These are phyloP conservation scores for Eira barbara DNA, from an alignment of 2,113 vertebrate genomes.

Conservation along the genomic window DNA sequence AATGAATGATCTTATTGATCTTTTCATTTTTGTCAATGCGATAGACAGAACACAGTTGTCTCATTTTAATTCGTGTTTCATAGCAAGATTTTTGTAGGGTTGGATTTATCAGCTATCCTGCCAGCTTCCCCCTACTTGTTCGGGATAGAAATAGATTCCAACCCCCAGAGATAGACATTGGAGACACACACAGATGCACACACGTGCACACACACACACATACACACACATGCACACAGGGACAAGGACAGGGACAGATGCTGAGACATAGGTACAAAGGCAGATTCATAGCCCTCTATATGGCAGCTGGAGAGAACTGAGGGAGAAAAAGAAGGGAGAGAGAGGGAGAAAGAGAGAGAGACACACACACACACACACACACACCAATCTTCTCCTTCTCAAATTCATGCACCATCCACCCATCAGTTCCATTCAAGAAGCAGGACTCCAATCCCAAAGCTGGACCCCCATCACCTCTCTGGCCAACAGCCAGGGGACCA, in stretches of 20 bases:
- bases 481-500: not conserved
- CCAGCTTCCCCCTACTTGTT: not conserved
- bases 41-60: not conserved
- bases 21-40: not conserved
- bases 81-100: not conserved
- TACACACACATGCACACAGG: accelerated
- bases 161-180: not conserved
- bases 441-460: not conserved
- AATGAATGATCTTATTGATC: not conserved
- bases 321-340: no score
- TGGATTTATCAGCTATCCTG: not conserved
- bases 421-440: not conserved
- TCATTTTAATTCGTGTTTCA: not conserved
- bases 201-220: not conserved
- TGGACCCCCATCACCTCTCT: not conserved
- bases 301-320: no score
- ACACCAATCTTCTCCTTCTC: not conserved
- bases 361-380: no score
- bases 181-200: not conserved
- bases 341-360: accelerated
- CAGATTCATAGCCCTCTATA: not conserved
- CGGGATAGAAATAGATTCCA: not conserved
- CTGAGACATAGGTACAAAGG: not conserved
- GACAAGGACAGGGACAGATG: accelerated
- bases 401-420: not conserved